A percentile compares a stretch with the other conserved stretches of the same genome.
Evolutionary conservation across 2,797 vertebrate genomes (phyloP).

Genomic region (Channa striata): DNA sequence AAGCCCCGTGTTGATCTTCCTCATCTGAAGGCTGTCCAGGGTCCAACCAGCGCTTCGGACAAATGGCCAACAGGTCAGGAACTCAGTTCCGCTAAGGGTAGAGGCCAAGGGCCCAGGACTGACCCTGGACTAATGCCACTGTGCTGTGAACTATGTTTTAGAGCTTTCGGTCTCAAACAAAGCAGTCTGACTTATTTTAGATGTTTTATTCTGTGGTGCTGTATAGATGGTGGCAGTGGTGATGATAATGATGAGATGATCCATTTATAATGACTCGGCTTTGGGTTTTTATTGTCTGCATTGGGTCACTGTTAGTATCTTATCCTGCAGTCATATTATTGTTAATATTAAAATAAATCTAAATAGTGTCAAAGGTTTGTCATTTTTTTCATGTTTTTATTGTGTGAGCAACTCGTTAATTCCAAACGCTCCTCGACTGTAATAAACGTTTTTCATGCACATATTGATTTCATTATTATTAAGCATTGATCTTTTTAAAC

Average conservation of each 20-base stretch:
- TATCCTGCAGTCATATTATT: slow-evolving; percentile 8
- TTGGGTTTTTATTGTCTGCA: slow-evolving; percentile 2
- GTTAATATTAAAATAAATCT: slow-evolving; percentile 8
- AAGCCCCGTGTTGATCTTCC: slow-evolving; percentile 70
- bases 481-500: background rate
- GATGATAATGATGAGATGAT: slow-evolving; percentile 24
- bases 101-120: slow-evolving; percentile 63
- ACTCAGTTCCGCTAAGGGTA: slow-evolving; percentile 76
- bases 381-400: background rate
- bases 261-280: slow-evolving; percentile 13
- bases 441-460: background rate
- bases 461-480: slow-evolving; percentile 13
- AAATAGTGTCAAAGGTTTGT: slow-evolving; percentile 11
- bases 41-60: slow-evolving; percentile 72
- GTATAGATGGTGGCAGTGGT: background rate
- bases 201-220: slow-evolving; percentile 8
- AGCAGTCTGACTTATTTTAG: slow-evolving; percentile 11
- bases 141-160: slow-evolving; percentile 28
- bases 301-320: slow-evolving; percentile 1
- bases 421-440: too few relatives aligned
- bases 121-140: slow-evolving; percentile 66
- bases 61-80: slow-evolving; percentile 81
- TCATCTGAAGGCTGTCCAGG: slow-evolving; percentile 72
- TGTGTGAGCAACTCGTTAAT: too few relatives aligned
- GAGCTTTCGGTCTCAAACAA: slow-evolving; percentile 29